Conservation (phyloP, 2,113 vertebrate species). For the Hydrochoerus hydrochaeris region DNA sequence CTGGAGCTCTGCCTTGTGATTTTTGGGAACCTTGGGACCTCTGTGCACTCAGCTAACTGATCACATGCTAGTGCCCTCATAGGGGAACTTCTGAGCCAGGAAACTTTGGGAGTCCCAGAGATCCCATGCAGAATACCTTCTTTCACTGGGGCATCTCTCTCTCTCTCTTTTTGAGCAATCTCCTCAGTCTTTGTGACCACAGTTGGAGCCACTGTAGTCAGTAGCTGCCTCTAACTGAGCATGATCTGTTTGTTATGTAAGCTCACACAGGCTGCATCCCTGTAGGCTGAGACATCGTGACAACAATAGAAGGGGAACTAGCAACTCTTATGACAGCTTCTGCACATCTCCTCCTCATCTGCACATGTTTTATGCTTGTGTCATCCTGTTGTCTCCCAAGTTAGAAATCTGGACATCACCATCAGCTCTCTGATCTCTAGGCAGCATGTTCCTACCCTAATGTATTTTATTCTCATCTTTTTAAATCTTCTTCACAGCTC, state of each 20-base stretch:
- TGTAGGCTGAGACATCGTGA: neutral
- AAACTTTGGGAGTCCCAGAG: conserved; percentile 16
- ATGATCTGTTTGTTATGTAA: neutral
- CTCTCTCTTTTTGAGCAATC: neutral
- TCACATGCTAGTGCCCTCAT: neutral
- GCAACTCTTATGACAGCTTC: neutral
- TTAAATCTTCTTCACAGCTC: neutral
- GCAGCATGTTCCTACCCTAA: neutral
- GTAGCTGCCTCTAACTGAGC: neutral
- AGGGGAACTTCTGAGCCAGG: conserved; percentile 14
- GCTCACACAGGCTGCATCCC: accelerated
- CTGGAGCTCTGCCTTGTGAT: neutral
- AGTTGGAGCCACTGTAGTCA: neutral
- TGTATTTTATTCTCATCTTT: neutral
- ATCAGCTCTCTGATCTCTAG: neutral
- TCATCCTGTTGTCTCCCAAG: neutral
- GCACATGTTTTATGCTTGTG: neutral
- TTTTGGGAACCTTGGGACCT: neutral
- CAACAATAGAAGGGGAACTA: neutral
- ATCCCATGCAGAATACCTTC: neutral
- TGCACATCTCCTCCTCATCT: too few species aligned
- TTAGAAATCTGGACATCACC: neutral
- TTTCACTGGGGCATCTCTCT: neutral
- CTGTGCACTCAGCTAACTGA: neutral
- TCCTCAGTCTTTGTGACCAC: neutral